Evolutionary conservation across 2,888 invertebrate species (phyloP).

Genomic region (Orthonevra nobilis): DNA sequence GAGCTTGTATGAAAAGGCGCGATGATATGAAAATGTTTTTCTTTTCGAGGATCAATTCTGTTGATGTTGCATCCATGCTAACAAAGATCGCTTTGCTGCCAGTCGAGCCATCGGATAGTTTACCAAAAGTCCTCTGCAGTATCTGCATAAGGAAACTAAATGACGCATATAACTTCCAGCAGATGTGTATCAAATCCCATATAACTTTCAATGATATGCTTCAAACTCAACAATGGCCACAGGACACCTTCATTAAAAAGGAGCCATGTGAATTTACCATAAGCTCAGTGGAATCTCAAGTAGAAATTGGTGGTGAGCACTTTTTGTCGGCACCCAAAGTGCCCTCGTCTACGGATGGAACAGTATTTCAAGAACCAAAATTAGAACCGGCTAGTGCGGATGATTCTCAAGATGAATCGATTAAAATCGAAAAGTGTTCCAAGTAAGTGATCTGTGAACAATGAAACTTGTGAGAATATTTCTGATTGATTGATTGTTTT

Average conservation of each 20-base stretch:
- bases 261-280: conserved; percentile 51
- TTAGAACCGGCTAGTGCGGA: conserved; percentile 44
- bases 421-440: conserved; percentile 14
- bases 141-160: conserved; percentile 61
- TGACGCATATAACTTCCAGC: conserved; percentile 63
- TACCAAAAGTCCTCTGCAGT: conserved; percentile 63
- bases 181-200: conserved; percentile 65
- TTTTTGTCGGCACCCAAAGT: conserved; percentile 8
- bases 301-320: conserved; percentile 2
- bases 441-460: conserved; percentile 25
- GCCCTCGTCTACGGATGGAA: conserved; percentile 10
- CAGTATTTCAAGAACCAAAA: conserved; percentile 49
- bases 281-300: conserved; percentile 55
- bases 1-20: conserved; percentile 69
- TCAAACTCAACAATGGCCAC: conserved; percentile 39
- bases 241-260: conserved; percentile 49
- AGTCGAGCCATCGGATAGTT: conserved; percentile 63
- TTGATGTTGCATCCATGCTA: conserved; percentile 63
- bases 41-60: conserved; percentile 63
- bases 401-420: conserved; percentile 29
- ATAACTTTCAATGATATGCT: conserved; percentile 67
- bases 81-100: conserved; percentile 63
- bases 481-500: not conserved
- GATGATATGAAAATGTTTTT: conserved; percentile 69
- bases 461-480: not conserved